A percentile compares a stretch with the other conserved stretches of the same genome.
phyloP scores from a whole-genome alignment of 2,113 vertebrate species.

The Bathybates hornii region DNA sequence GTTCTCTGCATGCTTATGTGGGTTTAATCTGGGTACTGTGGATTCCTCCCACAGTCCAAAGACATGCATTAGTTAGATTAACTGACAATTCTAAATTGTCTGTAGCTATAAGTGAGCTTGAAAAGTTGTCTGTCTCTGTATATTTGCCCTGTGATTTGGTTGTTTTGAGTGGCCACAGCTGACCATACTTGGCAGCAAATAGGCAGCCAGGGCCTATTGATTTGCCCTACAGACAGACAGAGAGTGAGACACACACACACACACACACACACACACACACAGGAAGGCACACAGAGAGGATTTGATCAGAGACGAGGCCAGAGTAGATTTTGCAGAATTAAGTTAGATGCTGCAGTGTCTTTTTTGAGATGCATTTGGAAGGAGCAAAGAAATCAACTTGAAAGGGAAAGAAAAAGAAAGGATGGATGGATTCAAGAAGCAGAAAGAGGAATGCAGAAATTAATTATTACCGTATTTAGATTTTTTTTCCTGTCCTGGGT shows the following conservation, averaged over 20 bases:
- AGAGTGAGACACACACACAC: not conserved
- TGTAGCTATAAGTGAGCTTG: not conserved
- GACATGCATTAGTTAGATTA: not conserved
- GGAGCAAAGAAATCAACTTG: not conserved
- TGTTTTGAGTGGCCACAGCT: no score
- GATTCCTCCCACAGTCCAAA: not conserved
- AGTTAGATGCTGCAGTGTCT: not conserved
- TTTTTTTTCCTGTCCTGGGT: not conserved
- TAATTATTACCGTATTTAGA: not conserved
- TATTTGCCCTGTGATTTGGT: not conserved
- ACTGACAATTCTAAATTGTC: not conserved
- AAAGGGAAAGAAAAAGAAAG: not conserved
- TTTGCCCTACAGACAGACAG: constrained; percentile 3
- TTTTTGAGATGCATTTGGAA: not conserved
- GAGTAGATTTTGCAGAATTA: not conserved
- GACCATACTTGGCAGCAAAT: not conserved
- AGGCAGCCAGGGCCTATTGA: constrained; percentile 23
- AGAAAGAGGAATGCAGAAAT: not conserved
- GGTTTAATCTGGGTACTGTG: not conserved
- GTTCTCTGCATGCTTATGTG: not conserved
- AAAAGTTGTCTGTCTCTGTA: not conserved
- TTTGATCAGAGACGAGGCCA: not conserved
- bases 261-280: not conserved
- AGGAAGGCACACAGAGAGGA: not conserved
- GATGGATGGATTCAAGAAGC: not conserved